A percentile compares a stretch with the other conserved stretches of the same genome.
Conservation (phyloP, 2,888 invertebrate species). For the Tridacna crocea region DNA sequence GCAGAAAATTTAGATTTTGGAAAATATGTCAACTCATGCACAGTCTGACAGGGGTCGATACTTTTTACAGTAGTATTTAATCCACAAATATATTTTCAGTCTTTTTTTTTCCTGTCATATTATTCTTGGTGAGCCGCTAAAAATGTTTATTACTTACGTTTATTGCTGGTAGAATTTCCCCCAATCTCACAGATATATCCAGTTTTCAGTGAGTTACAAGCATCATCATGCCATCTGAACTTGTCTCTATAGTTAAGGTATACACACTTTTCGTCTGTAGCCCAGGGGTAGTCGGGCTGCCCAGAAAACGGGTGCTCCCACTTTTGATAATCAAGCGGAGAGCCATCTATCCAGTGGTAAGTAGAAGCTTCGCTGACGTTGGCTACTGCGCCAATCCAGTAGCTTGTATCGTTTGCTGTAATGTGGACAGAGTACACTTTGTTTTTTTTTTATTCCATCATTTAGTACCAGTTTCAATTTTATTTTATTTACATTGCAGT, state of each 20-base stretch:
- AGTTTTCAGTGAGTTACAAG: not conserved
- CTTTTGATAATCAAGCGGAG: not conserved
- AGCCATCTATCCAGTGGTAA: not conserved
- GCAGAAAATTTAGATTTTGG: no score
- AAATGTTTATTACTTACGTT: not conserved
- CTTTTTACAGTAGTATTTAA: no score
- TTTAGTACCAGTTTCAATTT: no score
- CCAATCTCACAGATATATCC: slow-evolving; percentile 3
- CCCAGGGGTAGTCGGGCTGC: not conserved
- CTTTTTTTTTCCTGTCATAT: no score
- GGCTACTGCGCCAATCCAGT: slow-evolving; percentile 5
- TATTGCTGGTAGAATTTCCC: not conserved
- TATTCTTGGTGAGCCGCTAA: no score
- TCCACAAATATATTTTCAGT: no score
- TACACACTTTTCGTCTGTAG: slow-evolving; percentile 1
- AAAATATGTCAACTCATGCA: no score
- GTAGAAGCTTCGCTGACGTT: not conserved
- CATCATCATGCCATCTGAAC: slow-evolving; percentile 7
- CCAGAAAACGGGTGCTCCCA: not conserved
- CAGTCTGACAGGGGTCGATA: no score
- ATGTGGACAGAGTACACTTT: not conserved
- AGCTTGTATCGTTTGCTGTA: slow-evolving; percentile 14
- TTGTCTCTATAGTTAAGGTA: slow-evolving; percentile 13
- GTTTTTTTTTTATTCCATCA: no score
- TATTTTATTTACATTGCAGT: no score